Evolutionary conservation across 2,113 vertebrate genomes (phyloP), one percentile per base, ranked within the genome.

Genomic region (Furnarius figulus): DNA sequence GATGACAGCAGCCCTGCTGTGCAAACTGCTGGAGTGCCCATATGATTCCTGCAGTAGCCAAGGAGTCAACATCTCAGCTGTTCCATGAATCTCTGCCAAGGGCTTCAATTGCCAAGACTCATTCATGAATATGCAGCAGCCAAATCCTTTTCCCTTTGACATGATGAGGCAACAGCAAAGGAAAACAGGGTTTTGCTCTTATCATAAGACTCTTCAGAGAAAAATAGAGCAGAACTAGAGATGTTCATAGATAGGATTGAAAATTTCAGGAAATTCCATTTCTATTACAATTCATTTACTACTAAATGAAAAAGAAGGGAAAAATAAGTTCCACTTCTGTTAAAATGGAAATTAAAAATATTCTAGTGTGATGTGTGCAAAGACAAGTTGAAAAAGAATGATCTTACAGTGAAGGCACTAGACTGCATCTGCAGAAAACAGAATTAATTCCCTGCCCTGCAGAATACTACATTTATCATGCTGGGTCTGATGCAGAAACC

Each of bases 21-120:
- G 93, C 85, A 62, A 46, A 73, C 58, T 21, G 47, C 50, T 67
- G 24, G 24, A 63, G 76, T 9, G 46, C 13, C 90, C 73, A 5
- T 16, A 28, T 72, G 84, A 82, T 63, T 49, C 90, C 83, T 88
- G 83, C 76, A 31, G 70, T 20, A 89, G 85, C 88, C 93, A 74
- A 92, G 91, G 87, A 93, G 92, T 85, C 93, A 90, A 56, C 78
- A 89, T 59, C 88, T 96, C 92, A 81, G 90, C 88, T 96, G 93
- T n/a, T 90, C 56, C 58, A 44, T 49, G 88, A 66, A 74, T 47
- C 70, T 76, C 79, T 96, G 94, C 92, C 93, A 95, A 90, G 83
- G 1, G 17, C 58, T 74, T 92, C 75, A 33, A 2, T 49, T 62
- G 96, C 77, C 79, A 33, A 1, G 5, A 89, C 85, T 50, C 89